Evolutionary conservation across 2,888 invertebrate species (phyloP).

Genomic region (Eupsilia transversa): DNA sequence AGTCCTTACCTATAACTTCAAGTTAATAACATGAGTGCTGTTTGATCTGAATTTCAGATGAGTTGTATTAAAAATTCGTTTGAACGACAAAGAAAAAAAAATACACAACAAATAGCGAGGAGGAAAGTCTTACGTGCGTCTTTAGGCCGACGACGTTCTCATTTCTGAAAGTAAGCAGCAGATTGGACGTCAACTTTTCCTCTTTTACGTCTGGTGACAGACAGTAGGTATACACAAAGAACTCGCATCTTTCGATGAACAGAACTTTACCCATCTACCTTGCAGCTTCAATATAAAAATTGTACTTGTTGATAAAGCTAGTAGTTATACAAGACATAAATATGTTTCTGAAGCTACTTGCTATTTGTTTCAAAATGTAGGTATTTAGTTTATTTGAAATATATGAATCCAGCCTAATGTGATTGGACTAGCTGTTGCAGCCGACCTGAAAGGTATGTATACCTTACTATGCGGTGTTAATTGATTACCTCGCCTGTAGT

Average conservation of each 20-base stretch:
- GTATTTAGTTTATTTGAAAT: slow-evolving; percentile 44
- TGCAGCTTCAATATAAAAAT: slow-evolving; percentile 70
- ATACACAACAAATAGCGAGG: slow-evolving; percentile 66
- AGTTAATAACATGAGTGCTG: slow-evolving; percentile 58
- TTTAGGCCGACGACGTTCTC: slow-evolving; percentile 77
- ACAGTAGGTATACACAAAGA: slow-evolving; percentile 79
- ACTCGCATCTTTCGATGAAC: slow-evolving; percentile 76
- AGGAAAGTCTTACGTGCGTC: slow-evolving; percentile 76
- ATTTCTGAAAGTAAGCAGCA: slow-evolving; percentile 84
- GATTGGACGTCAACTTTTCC: slow-evolving; percentile 85
- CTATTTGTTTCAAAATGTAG: slow-evolving; percentile 54
- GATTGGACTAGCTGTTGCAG: slow-evolving; percentile 55
- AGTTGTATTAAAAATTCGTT: slow-evolving; percentile 62
- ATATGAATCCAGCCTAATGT: slow-evolving; percentile 60
- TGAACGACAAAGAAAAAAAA: slow-evolving; percentile 60
- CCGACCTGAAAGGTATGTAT: slow-evolving; percentile 51
- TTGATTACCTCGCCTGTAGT: slow-evolving; percentile 50
- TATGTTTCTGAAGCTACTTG: slow-evolving; percentile 28
- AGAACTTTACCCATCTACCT: slow-evolving; percentile 75
- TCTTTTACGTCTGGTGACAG: slow-evolving; percentile 79
- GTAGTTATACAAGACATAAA: slow-evolving; percentile 31
- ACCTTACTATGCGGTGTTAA: slow-evolving; percentile 48
- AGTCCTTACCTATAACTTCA: slow-evolving; percentile 52
- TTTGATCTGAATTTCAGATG: slow-evolving; percentile 62
- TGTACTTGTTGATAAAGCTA: slow-evolving; percentile 57